Evolutionary conservation across 2,888 invertebrate genomes (phyloP), one percentile per base, ranked within the genome.

Genomic region (Trichopoda pennipes): DNA sequence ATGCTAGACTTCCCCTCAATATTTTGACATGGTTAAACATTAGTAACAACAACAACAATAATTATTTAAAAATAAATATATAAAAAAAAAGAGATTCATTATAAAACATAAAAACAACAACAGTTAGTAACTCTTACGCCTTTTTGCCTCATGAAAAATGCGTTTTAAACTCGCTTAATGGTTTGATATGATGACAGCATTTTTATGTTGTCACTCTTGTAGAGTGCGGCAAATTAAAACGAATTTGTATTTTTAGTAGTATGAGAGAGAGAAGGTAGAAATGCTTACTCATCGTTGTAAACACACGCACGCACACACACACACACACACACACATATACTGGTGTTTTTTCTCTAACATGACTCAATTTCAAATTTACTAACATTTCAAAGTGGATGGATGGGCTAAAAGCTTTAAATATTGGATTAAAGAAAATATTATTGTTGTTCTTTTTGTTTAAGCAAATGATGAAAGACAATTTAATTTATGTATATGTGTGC

Each of bases 111-210:
- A 35, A 21, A 19, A 53, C 42, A 56, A 44, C 56, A 53, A 12
- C 55, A 60, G 68, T 68, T 73, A 61, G 49, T 44, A 51, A 68
- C 72, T 70, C 78, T 66, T 53, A 77, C 63, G 80, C 72, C 76
- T 72, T 66, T 80, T 69, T 72, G 49, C 61, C 60, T 72, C 60
- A 23, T 79, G 53, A 79, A 66, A 75, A 60, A 68, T 82, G 75
- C 66, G 78, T 75, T 82, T 82, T 72, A 76, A 82, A 82, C 51
- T 61, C 64, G 78, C 74, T 75, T 78, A 78, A 82, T 70, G 60
- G 79, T 68, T 73, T 76, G 61, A 79, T 63, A 75, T 76, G 61
- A 79, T 63, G 79, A 72, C 72, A 79, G 70, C 77, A 56, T 81
- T 78, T 78, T 66, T 47, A 70, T 64, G 69, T 58, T 60, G 74